These are phyloP conservation scores for Tanytarsus gracilentus DNA, from an alignment of 2,888 invertebrate species.

Conservation along the genomic window DNA sequence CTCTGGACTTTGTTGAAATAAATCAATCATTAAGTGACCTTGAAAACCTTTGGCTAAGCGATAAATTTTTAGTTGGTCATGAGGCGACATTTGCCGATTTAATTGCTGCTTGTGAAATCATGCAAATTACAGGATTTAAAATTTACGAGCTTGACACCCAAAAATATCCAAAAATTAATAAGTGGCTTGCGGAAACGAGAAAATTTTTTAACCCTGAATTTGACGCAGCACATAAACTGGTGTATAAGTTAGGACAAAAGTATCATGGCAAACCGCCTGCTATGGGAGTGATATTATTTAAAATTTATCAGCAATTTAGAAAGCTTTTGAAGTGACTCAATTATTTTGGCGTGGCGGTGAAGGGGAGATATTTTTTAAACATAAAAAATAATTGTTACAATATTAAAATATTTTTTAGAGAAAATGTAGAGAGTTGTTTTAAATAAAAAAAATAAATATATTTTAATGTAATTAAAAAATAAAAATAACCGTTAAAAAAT, in stretches of 20 bases:
- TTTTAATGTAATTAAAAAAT: no score
- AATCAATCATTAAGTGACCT: conserved; percentile 49
- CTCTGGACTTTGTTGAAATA: conserved; percentile 26
- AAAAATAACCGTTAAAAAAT: no score
- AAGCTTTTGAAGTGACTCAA: no score
- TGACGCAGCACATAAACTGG: conserved; percentile 47
- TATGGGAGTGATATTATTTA: neutral
- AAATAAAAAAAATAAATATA: no score
- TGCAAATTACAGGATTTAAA: conserved; percentile 49
- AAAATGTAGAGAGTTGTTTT: no score
- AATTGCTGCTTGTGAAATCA: conserved; percentile 67
- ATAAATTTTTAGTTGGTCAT: conserved; percentile 51
- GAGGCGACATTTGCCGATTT: conserved; percentile 62
- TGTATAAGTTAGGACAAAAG: conserved; percentile 9
- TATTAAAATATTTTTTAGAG: no score
- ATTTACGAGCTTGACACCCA: conserved; percentile 31
- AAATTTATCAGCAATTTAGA: neutral
- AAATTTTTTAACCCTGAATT: conserved; percentile 54
- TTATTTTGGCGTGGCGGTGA: no score
- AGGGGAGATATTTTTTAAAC: no score
- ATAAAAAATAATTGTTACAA: no score
- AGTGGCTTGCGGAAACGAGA: conserved; percentile 57
- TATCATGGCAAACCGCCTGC: neutral
- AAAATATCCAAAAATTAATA: conserved; percentile 50
- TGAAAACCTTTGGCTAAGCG: conserved; percentile 46